Evolutionary conservation across 2,888 invertebrate genomes (phyloP).

Genomic region (Acanthosepion lycidas): DNA sequence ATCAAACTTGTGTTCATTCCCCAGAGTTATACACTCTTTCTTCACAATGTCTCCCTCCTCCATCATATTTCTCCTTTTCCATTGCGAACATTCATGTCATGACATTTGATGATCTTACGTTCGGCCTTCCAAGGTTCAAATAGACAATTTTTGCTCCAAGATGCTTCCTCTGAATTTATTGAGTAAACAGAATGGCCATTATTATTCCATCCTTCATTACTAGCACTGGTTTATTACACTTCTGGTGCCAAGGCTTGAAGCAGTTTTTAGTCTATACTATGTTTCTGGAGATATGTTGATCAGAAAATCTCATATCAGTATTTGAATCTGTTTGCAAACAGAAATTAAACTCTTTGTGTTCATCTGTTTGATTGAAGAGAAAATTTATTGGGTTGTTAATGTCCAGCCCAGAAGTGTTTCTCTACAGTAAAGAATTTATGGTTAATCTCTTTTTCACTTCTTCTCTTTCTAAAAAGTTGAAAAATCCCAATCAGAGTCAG

Average conservation of each 20-base stretch:
- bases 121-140: background rate
- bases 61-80: background rate
- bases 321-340: background rate
- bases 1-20: background rate
- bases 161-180: background rate
- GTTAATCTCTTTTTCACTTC: background rate
- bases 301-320: slow-evolving; percentile 11
- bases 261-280: background rate
- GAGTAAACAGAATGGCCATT: slow-evolving; percentile 18
- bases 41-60: background rate
- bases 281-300: background rate
- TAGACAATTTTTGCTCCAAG: background rate
- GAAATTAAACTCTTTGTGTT: background rate
- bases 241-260: background rate
- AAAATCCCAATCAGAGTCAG: background rate
- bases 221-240: background rate
- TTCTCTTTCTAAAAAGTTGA: background rate
- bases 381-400: slow-evolving; percentile 17
- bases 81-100: background rate
- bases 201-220: slow-evolving; percentile 14
- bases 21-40: background rate
- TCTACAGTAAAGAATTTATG: background rate
- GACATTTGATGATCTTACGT: background rate
- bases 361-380: background rate
- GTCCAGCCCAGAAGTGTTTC: background rate